A percentile compares a stretch with the other conserved stretches of the same genome.
Evolutionary conservation across 2,888 invertebrate genomes (phyloP).

Genomic region (Melanotus villosus): DNA sequence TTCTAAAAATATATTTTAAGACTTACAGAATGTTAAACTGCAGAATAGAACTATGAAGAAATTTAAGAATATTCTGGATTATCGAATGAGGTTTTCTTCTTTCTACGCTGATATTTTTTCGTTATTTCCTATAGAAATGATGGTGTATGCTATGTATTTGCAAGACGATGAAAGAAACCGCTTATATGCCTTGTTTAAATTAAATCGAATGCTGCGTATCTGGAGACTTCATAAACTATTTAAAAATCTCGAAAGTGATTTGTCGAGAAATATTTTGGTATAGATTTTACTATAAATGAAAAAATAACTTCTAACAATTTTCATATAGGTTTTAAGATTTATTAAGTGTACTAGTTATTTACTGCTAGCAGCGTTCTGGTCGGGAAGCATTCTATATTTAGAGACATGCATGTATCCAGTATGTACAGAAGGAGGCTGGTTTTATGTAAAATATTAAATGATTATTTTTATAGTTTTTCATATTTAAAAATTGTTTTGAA

Average conservation of each 20-base stretch:
- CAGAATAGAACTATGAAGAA: constrained; percentile 67
- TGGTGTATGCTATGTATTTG: constrained; percentile 57
- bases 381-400: constrained; percentile 11
- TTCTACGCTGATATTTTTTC: constrained; percentile 70
- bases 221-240: constrained; percentile 12
- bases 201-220: constrained; percentile 56
- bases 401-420: constrained; percentile 19
- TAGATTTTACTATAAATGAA: not conserved
- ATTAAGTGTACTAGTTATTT: constrained; percentile 14
- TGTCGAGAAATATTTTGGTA: constrained; percentile 11
- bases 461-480: too few species aligned
- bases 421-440: constrained; percentile 22
- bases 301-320: not conserved
- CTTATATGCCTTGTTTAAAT: constrained; percentile 25
- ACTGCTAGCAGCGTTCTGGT: not conserved
- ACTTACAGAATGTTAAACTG: not conserved
- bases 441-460: constrained; percentile 32
- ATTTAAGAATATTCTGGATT: constrained; percentile 68
- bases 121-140: constrained; percentile 66
- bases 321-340: not conserved
- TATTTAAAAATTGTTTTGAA: not conserved
- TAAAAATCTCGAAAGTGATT: not conserved
- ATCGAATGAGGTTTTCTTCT: constrained; percentile 68
- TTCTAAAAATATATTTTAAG: not conserved
- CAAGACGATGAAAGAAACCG: not conserved